These are phyloP conservation scores for Neotoxoptera formosana DNA, from an alignment of 1,140 invertebrate genomes.

Conservation along the genomic window DNA sequence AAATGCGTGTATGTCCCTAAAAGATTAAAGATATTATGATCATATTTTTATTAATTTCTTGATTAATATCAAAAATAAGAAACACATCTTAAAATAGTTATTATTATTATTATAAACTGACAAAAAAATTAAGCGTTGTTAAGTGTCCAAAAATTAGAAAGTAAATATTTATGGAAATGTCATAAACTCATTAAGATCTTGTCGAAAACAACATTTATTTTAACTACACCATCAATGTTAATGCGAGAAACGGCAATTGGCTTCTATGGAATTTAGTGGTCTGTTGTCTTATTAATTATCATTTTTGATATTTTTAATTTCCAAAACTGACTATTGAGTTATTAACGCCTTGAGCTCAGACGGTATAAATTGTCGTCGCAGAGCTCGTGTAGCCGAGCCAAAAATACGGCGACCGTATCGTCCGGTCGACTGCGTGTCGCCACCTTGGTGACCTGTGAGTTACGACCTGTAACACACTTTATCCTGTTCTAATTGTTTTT, in stretches of 20 bases:
- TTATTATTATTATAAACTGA: background rate
- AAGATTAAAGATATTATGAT: background rate
- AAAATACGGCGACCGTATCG: too few relatives aligned
- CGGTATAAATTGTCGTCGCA: too few relatives aligned
- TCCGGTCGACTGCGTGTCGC: too few relatives aligned
- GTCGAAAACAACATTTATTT: background rate
- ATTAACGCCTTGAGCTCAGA: background rate
- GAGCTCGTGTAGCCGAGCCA: too few relatives aligned
- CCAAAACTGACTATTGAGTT: background rate
- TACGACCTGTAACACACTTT: too few relatives aligned
- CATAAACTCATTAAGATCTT: slow-evolving; percentile 4
- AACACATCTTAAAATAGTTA: background rate
- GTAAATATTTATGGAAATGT: slow-evolving; percentile 2
- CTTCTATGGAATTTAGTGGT: background rate
- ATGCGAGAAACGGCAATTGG: background rate
- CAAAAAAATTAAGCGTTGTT: background rate
- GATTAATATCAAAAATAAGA: background rate
- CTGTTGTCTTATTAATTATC: background rate
- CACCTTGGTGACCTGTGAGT: too few relatives aligned
- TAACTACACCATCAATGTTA: background rate
- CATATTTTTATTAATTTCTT: background rate
- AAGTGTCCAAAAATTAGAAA: background rate
- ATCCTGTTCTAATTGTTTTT: too few relatives aligned
- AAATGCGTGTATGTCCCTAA: too few relatives aligned
- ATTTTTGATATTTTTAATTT: background rate